Conservation (phyloP, 2,113 vertebrate species). For the Catagonus wagneri region DNA sequence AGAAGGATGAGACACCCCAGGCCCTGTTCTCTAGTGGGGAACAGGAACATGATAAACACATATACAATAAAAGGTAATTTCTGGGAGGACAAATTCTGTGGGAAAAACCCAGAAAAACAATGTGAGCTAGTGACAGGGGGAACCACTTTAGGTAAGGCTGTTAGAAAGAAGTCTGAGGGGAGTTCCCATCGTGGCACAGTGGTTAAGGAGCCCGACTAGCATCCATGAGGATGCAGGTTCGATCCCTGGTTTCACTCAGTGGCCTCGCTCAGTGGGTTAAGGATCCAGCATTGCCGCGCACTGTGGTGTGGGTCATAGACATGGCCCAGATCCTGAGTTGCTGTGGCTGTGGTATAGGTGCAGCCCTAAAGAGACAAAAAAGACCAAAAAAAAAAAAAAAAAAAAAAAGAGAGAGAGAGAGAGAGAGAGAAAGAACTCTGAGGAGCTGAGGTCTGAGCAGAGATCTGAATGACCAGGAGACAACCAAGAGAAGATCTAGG, state of each 20-base stretch:
- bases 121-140: not conserved
- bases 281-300: too few relatives aligned
- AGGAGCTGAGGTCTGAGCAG: not conserved
- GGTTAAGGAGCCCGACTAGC: too few relatives aligned
- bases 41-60: not conserved
- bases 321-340: too few relatives aligned
- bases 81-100: not conserved
- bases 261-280: too few relatives aligned
- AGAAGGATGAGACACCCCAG: not conserved
- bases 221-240: too few relatives aligned
- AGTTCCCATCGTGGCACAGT: too few relatives aligned
- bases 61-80: not conserved
- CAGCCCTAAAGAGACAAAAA: too few relatives aligned
- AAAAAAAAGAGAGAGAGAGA: too few relatives aligned
- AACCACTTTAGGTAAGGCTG: not conserved
- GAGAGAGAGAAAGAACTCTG: not conserved
- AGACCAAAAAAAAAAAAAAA: too few relatives aligned
- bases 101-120: not conserved
- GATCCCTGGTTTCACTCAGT: too few relatives aligned
- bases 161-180: not conserved
- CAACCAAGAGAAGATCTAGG: not conserved
- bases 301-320: too few relatives aligned
- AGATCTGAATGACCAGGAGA: not conserved
- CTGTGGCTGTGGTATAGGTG: too few relatives aligned
- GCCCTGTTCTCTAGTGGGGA: not conserved